Conservation (phyloP, 2,113 vertebrate species). For the Triplophysa siluroides region DNA sequence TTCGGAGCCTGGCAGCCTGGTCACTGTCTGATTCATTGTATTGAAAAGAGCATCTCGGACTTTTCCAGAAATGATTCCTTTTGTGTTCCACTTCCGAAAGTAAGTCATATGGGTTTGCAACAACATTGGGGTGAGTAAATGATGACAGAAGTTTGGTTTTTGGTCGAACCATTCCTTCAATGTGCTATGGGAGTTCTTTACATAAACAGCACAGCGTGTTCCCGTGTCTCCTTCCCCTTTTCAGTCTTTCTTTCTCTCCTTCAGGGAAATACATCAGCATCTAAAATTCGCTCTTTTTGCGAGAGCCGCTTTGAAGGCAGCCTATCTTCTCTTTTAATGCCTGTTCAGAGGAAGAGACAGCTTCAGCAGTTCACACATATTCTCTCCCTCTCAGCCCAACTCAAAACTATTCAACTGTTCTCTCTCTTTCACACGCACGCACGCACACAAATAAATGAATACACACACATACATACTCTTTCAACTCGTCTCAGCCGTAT, state of each 20-base stretch:
- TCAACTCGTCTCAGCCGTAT: constrained; percentile 22
- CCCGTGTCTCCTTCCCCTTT: constrained; percentile 8
- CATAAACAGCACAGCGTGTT: constrained; percentile 40
- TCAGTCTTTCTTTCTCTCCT: constrained; percentile 34
- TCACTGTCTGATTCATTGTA: background rate
- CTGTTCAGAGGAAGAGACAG: constrained; percentile 44
- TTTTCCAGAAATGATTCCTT: background rate
- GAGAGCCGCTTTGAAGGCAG: constrained; percentile 46
- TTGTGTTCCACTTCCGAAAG: background rate
- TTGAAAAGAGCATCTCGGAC: background rate
- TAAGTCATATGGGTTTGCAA: constrained; percentile 8
- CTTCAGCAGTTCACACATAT: constrained; percentile 47
- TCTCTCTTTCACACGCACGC: background rate
- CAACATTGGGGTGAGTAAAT: background rate
- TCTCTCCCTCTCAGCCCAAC: constrained; percentile 33
- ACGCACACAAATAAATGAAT: constrained; percentile 19
- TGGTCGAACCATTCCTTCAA: background rate
- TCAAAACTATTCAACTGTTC: constrained; percentile 31
- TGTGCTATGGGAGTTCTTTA: constrained; percentile 17
- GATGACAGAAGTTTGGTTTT: constrained; percentile 8
- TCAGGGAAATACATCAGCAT: constrained; percentile 58
- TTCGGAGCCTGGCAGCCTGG: background rate
- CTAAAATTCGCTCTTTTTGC: constrained; percentile 55
- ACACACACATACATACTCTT: constrained; percentile 19
- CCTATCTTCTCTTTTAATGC: constrained; percentile 48